Conservation (phyloP, 2,797 vertebrate species). For the Sebastes reedi region DNA sequence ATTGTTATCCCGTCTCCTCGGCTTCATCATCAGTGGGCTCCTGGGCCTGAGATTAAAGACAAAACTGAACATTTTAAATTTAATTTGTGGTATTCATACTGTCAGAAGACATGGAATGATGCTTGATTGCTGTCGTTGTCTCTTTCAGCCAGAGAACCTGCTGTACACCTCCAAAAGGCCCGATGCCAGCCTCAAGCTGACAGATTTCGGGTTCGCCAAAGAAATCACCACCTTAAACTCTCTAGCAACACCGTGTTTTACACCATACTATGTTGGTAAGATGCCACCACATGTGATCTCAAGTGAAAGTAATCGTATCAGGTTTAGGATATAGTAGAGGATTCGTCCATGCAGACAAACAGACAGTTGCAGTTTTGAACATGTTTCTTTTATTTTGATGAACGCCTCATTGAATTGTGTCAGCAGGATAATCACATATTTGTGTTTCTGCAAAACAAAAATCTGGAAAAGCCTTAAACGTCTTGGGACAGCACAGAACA, state of each 20-base stretch:
- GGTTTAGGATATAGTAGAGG: too few relatives aligned
- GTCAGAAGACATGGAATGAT: too few relatives aligned
- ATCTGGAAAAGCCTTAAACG: background rate
- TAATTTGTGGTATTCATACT: background rate
- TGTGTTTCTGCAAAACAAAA: background rate
- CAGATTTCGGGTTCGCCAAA: slow-evolving; percentile 93
- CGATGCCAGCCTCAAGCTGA: slow-evolving; percentile 88
- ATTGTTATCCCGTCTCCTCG: too few relatives aligned
- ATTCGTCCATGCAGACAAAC: background rate
- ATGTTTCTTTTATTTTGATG: background rate
- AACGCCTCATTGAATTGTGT: background rate
- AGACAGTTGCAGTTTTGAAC: background rate
- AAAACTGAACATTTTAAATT: background rate
- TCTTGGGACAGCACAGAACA: background rate
- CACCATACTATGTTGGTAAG: slow-evolving; percentile 92
- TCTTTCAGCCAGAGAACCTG: slow-evolving; percentile 89
- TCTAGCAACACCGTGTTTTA: slow-evolving; percentile 91
- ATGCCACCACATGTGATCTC: background rate
- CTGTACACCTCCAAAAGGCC: slow-evolving; percentile 89
- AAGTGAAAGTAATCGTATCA: background rate
- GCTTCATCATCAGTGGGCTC: background rate
- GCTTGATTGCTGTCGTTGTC: background rate
- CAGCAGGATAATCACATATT: background rate
- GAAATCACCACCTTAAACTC: slow-evolving; percentile 91
- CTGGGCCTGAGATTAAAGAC: background rate